A percentile compares a stretch with the other conserved stretches of the same genome.
These are phyloP conservation scores for Mola mola DNA, from an alignment of 2,113 vertebrate species.

Conservation along the genomic window DNA sequence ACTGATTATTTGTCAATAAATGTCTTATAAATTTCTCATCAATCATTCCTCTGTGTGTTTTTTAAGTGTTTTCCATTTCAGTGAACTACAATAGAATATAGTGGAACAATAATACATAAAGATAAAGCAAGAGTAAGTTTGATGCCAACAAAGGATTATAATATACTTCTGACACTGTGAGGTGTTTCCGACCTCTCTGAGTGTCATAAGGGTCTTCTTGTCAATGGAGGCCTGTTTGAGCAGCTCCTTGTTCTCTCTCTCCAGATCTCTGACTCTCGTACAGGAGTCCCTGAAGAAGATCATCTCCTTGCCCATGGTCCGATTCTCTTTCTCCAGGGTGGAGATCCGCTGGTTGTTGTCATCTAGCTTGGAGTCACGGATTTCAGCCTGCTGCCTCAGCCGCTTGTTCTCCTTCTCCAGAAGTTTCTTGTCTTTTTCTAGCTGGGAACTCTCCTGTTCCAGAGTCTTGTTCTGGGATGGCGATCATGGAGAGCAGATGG, in stretches of 20 bases:
- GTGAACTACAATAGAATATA: too few species aligned
- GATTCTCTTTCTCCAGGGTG: constrained; percentile 94
- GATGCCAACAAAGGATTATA: background rate
- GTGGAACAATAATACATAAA: too few species aligned
- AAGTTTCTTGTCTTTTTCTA: constrained; percentile 97
- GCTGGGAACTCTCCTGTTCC: constrained; percentile 92
- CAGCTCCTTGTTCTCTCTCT: constrained; percentile 95
- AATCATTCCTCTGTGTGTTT: too few species aligned
- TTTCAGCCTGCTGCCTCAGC: constrained; percentile 94
- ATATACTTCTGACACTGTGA: too few species aligned
- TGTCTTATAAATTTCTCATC: too few species aligned
- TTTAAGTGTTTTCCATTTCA: too few species aligned
- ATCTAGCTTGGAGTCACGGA: constrained; percentile 93
- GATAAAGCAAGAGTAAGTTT: too few species aligned
- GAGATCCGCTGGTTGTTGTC: constrained; percentile 90
- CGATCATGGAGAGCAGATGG: constrained; percentile 2
- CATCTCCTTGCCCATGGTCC: constrained; percentile 91
- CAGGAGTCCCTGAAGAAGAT: constrained; percentile 90
- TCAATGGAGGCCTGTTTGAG: constrained; percentile 94
- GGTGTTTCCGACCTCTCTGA: constrained; percentile 88
- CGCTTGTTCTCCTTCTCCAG: constrained; percentile 98
- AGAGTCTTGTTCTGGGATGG: constrained; percentile 83
- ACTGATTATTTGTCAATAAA: too few species aligned
- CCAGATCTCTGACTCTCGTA: constrained; percentile 90
- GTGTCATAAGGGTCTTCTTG: constrained; percentile 92